Evolutionary conservation across 2,888 invertebrate genomes (phyloP).

Genomic region (Polydesmus complanatus): DNA sequence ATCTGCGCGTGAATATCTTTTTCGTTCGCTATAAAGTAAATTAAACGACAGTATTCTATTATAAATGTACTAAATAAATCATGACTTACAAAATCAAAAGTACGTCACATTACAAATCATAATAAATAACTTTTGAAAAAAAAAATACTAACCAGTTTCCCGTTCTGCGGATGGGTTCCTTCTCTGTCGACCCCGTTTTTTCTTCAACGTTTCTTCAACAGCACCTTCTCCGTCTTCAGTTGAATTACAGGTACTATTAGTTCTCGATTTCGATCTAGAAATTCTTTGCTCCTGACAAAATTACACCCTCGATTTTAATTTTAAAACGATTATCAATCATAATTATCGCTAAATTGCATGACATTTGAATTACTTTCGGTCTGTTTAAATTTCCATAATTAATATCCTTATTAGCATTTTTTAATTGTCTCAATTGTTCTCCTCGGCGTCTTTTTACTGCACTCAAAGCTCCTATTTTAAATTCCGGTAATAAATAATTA

Average conservation of each 20-base stretch:
- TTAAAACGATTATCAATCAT: background rate
- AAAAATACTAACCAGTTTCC: background rate
- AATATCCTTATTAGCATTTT: background rate
- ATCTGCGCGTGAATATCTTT: background rate
- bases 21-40: background rate
- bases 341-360: too few species aligned
- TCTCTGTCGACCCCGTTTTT: conserved; percentile 1
- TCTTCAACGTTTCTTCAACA: background rate
- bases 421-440: conserved; percentile 45
- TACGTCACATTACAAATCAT: too few species aligned
- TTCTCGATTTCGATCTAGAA: background rate
- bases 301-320: background rate
- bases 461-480: conserved; percentile 27
- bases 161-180: background rate
- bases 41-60: too few species aligned
- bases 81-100: background rate
- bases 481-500: background rate
- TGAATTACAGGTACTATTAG: conserved; percentile 1
- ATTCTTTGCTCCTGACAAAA: too few species aligned
- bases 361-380: background rate
- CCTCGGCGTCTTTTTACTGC: conserved; percentile 48
- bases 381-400: background rate
- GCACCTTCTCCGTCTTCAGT: background rate
- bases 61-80: too few species aligned
- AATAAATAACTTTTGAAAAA: too few species aligned